These are phyloP conservation scores for Conistra vaccinii DNA, from an alignment of 2,888 invertebrate species.

Conservation along the genomic window DNA sequence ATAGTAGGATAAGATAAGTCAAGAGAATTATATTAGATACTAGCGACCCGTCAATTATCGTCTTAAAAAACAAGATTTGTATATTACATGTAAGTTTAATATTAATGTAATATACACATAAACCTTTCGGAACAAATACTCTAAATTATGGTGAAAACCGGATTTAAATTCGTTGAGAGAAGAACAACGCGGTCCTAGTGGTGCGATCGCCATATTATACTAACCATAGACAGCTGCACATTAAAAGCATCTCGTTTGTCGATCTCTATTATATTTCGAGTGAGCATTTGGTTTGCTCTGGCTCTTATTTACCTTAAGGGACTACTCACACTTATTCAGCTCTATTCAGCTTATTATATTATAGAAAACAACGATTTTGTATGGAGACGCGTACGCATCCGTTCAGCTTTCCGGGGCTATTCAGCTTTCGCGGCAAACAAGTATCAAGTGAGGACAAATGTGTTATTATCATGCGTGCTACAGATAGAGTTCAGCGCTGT, in stretches of 20 bases:
- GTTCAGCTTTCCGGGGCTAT: too few relatives aligned
- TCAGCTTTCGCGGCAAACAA: too few relatives aligned
- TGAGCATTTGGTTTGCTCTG: background rate
- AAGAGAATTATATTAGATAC: slow-evolving; percentile 20
- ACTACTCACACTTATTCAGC: too few relatives aligned
- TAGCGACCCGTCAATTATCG: background rate
- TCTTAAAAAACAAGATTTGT: background rate
- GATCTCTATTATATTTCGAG: background rate
- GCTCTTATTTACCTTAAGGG: background rate
- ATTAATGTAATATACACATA: too few relatives aligned
- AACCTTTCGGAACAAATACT: background rate
- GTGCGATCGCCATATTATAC: background rate
- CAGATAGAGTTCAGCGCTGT: too few relatives aligned
- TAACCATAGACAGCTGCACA: background rate
- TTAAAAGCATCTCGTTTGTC: background rate
- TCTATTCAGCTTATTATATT: too few relatives aligned
- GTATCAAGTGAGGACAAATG: too few relatives aligned
- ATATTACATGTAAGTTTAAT: background rate
- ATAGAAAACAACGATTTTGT: too few relatives aligned
- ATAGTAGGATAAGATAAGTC: slow-evolving; percentile 12
- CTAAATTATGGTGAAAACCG: background rate
- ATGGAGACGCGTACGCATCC: too few relatives aligned
- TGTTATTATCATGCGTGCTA: too few relatives aligned
- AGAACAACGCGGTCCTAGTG: too few relatives aligned
- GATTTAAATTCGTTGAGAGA: background rate